A percentile compares a stretch with the other conserved stretches of the same genome.
These are phyloP conservation scores for Charanyca ferruginea DNA, from an alignment of 2,888 invertebrate species.

Conservation along the genomic window DNA sequence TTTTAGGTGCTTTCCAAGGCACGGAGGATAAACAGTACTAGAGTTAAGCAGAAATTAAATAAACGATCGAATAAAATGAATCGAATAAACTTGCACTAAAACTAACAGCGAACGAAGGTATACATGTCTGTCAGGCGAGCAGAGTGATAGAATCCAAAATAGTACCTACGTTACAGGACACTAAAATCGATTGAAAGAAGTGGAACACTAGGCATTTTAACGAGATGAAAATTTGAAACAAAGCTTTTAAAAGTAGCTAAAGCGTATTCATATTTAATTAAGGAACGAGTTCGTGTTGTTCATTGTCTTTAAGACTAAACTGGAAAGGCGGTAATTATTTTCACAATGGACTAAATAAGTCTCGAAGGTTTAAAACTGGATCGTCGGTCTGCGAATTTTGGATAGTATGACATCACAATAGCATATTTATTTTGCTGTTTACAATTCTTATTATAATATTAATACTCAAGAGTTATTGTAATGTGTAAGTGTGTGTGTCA, in stretches of 20 bases:
- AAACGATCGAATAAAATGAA: no score
- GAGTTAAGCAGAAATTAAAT: no score
- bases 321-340: slow-evolving; percentile 64
- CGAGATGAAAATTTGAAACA: slow-evolving; percentile 49
- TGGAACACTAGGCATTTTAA: slow-evolving; percentile 36
- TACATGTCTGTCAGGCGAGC: no score
- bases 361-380: slow-evolving; percentile 52
- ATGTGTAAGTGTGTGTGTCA: no score
- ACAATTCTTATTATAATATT: no score
- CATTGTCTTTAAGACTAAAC: slow-evolving; percentile 64
- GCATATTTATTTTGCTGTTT: background rate
- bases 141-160: no score
- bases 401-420: slow-evolving; percentile 8
- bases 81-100: no score
- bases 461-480: no score
- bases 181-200: background rate
- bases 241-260: slow-evolving; percentile 64
- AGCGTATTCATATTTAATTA: slow-evolving; percentile 69
- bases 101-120: no score
- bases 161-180: background rate
- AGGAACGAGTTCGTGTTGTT: slow-evolving; percentile 62
- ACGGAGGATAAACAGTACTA: no score
- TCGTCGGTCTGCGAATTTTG: slow-evolving; percentile 27
- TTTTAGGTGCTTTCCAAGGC: no score
- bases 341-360: slow-evolving; percentile 63